Base-by-base conservation (phyloP, 2,888 invertebrate genomes). In the Oithona nana region DNA sequence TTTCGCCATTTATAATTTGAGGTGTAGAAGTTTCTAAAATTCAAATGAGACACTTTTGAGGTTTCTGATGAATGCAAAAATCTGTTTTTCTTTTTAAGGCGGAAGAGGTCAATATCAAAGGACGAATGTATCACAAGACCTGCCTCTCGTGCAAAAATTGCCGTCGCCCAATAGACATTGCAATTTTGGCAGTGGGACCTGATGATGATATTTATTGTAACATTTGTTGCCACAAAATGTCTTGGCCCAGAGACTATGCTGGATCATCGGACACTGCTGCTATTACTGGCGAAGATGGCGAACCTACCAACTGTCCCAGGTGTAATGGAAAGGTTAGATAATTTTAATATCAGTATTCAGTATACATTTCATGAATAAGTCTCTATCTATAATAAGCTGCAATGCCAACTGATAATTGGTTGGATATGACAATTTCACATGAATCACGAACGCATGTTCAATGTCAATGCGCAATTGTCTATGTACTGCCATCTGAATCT, bases 161-260 rank as follows among this genome's bases (percentile, higher is more conserved):
- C 56, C 20, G 16, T 16, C 30, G 62, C n/a, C 2, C 24, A 11
- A 24, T 62, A 13, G 55, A 55, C 39, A 62, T 62, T 28, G 20
- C 52, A 11, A 3, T 62, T 11, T 20, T 56, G 26, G 62, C 56
- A 39, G 50, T 62, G 16, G 62, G 62, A 20, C 62, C 56, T 20
- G 62, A 62, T 28, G 20, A 62, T 31, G 62, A 62, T 48, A 52
- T 62, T 24, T 62, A 62, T 22, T 62, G 62, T 28, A 30, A 29
- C 24, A 62, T 62, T 31, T 62, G 62, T 20, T 62, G 62, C 31
- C 28, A 55, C 28, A 62, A 62, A 31, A 62, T 62, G 13, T 62
- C 62, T 24, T 62, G 62, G 62, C 62, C 62, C 20, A 54, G 39
- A 26, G 28, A 50, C 11, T 62, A 62, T 24, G 20, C 55, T 20